phyloP scores from a whole-genome alignment of 2,888 invertebrate genomes.

The Agrotis clavis region DNA sequence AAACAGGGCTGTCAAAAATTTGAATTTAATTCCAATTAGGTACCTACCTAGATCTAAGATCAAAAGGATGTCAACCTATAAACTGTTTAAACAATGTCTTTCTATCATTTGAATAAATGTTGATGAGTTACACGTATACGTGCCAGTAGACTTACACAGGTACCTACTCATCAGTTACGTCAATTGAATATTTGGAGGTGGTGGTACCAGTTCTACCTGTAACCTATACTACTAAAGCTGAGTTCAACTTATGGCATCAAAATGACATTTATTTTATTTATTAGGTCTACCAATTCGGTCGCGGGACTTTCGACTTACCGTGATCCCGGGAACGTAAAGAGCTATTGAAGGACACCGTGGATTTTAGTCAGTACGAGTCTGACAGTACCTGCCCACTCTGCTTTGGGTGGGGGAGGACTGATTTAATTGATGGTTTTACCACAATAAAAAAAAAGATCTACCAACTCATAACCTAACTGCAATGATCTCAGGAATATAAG shows the following conservation, averaged over 20 bases:
- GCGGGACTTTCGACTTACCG: too few species aligned
- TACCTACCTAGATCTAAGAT: background rate
- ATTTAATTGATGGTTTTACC: too few species aligned
- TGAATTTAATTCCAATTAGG: background rate
- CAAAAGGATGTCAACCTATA: background rate
- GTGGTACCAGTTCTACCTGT: background rate
- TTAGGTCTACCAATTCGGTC: too few species aligned
- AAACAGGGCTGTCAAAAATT: background rate
- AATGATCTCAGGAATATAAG: background rate
- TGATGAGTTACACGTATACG: background rate
- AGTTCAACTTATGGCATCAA: background rate
- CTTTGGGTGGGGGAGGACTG: too few species aligned
- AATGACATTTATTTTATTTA: background rate
- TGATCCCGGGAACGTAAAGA: too few species aligned
- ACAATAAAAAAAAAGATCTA: too few species aligned
- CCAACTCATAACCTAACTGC: background rate
- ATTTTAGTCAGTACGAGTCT: too few species aligned
- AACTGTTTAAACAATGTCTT: too few species aligned
- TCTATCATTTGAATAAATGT: background rate
- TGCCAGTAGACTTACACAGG: background rate
- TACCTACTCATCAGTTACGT: background rate
- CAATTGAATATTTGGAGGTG: background rate
- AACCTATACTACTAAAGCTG: too few species aligned
- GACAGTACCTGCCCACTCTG: too few species aligned
- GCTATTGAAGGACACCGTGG: too few species aligned